Base-by-base conservation (phyloP, 2,797 vertebrate genomes). In the Fistularia tabacaria region DNA sequence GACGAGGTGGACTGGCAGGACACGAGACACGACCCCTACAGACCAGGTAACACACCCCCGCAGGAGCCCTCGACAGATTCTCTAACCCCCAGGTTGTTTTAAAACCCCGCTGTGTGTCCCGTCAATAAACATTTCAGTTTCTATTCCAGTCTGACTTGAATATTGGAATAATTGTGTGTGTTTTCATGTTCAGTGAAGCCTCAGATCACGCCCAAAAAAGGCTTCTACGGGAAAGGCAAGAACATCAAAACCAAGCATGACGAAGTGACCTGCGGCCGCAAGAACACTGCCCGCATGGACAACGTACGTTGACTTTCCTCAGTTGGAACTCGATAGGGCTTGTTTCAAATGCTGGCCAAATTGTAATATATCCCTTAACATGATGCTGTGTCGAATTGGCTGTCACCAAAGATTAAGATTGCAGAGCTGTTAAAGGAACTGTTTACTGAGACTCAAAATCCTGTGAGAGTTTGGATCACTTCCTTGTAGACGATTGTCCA, bases 1-100 rank as follows among this genome's bases (percentile, higher is more conserved):
- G 97, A 97, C 51, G 95, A 97, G 79, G 97, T 98, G 37, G 97
- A 99, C 77, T 99, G 97, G 97, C 97, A 99, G 80, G 97, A 99
- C 83, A 98, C 96, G 0, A 88, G 91, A 9, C 87, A 96, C 9
- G 96, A 98, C 81, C 97, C 97, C 7, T 98, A 99, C 46, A 90
- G 84, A 85, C 90, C 94, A 65, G 94, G 97, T 99, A 87, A 73
- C 15, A 25, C 25, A 10, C n/a, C 12, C n/a, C 39, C 8, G 51
- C 40, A 12, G 14, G 6, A 47, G 14, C 14, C 6, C 8, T 6
- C 6, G 7, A 12, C 15, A 9, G 6, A 36, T 13, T n/a, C 6
- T 47, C 10, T 8, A 40, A 10, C 39, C 3, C 39, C 10, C 39
- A 40, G 8, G 39, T 25, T 25, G 25, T 25, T 25, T 25, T 25